Evolutionary conservation across 2,888 invertebrate species (phyloP).

Genomic region (Aphidoletes aphidimyza): DNA sequence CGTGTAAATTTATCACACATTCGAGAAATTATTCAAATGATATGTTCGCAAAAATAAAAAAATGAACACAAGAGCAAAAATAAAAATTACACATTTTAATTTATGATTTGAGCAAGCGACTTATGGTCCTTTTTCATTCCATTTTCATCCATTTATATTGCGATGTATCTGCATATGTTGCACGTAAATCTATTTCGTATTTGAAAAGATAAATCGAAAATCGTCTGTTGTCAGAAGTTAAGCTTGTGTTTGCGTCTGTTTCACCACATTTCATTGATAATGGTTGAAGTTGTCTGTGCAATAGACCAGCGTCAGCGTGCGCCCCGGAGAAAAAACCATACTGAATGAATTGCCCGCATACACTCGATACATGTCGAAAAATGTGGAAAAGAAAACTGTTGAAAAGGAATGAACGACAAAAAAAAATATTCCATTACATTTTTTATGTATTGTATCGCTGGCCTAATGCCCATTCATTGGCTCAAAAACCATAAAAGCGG

Average conservation of each 20-base stretch:
- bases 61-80: too few species aligned
- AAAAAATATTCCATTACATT: conserved; percentile 35
- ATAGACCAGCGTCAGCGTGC: too few species aligned
- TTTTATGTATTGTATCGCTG: conserved; percentile 39
- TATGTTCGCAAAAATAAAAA: too few species aligned
- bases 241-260: conserved; percentile 46
- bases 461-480: conserved; percentile 37
- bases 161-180: conserved; percentile 11
- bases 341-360: conserved; percentile 14
- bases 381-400: neutral
- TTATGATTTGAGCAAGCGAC: neutral
- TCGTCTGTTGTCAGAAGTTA: conserved; percentile 40
- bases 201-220: conserved; percentile 45
- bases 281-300: conserved; percentile 19
- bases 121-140: neutral
- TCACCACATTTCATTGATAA: conserved; percentile 42
- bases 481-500: neutral
- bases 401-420: neutral
- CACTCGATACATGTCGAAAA: neutral
- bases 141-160: neutral
- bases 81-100: conserved; percentile 40
- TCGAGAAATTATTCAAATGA: neutral
- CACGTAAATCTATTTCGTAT: conserved; percentile 5
- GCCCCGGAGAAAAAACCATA: neutral
- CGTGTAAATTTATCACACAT: conserved; percentile 42